Evolutionary conservation across 2,113 vertebrate genomes (phyloP).

Genomic region (Ranitomeya variabilis): DNA sequence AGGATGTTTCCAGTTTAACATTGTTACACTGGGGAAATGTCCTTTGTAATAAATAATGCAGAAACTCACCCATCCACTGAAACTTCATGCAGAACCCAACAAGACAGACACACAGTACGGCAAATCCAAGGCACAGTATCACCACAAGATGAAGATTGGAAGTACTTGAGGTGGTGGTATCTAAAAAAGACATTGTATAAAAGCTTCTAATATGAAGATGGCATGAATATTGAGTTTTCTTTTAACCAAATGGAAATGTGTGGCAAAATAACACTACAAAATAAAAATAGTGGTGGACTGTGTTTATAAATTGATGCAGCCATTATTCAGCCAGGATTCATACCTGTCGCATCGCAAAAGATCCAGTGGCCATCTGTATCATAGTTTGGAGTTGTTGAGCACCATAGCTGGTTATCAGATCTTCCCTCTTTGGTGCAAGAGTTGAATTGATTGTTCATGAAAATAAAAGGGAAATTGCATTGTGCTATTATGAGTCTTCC

Average conservation of each 20-base stretch:
- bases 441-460: not conserved
- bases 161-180: not conserved
- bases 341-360: constrained; percentile 21
- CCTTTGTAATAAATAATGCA: not conserved
- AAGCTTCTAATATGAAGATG: not conserved
- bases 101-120: not conserved
- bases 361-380: not conserved
- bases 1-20: no score
- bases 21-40: no score
- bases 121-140: not conserved
- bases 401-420: constrained; percentile 25
- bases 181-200: not conserved
- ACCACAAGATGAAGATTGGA: not conserved
- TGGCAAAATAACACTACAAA: not conserved
- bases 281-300: not conserved
- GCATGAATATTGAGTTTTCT: no score
- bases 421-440: constrained; percentile 25
- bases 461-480: constrained; percentile 47
- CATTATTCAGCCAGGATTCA: not conserved
- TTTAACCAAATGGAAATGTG: not conserved
- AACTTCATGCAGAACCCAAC: constrained; percentile 15
- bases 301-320: not conserved
- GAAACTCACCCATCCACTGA: constrained; percentile 3
- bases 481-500: constrained; percentile 6
- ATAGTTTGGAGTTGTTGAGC: constrained; percentile 41